A percentile compares a stretch with the other conserved stretches of the same genome.
Evolutionary conservation across 2,113 vertebrate species (phyloP).

Genomic region (Bombycilla garrulus): DNA sequence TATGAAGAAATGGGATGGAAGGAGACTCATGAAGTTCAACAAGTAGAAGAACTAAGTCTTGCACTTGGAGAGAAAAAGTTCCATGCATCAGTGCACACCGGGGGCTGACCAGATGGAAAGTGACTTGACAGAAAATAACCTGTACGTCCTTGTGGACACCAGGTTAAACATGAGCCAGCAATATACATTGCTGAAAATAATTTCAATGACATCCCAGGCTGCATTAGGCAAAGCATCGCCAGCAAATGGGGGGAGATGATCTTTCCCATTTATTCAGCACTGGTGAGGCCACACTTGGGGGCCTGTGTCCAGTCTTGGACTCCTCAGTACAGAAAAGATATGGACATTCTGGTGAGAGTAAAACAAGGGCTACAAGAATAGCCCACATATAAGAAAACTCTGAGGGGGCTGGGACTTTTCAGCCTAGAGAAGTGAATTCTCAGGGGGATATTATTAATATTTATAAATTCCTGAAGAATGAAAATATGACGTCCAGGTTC

Average conservation of each 20-base stretch:
- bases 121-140: not conserved
- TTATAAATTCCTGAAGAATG: not conserved
- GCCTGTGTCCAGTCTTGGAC: not conserved
- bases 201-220: not conserved
- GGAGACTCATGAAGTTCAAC: not conserved
- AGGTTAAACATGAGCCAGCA: not conserved
- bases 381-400: not conserved
- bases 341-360: not conserved
- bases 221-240: not conserved
- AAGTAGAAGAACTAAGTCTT: not conserved
- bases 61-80: not conserved
- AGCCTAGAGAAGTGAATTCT: not conserved
- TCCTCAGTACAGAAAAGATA: not conserved
- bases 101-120: not conserved
- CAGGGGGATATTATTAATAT: not conserved
- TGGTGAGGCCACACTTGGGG: not conserved
- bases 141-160: not conserved
- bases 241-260: not conserved
- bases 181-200: not conserved
- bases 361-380: rapidly evolving
- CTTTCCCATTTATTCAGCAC: not conserved
- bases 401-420: not conserved
- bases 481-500: not conserved
- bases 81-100: not conserved
- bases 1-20: not conserved